Evolutionary conservation across 2,888 invertebrate species (phyloP).

Genomic region (Brassicogethes aeneus): DNA sequence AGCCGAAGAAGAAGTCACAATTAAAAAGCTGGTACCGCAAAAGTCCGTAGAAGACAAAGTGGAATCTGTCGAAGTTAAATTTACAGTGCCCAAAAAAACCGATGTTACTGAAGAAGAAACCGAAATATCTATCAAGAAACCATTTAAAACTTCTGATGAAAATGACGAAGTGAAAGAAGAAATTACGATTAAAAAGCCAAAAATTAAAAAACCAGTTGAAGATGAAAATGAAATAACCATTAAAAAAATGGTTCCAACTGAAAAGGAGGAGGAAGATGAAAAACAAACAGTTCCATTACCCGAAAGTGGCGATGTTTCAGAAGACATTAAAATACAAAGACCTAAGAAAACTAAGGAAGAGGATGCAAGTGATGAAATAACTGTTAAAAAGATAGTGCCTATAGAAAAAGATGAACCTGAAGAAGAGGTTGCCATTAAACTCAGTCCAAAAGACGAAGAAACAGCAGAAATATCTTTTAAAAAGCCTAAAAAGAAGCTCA

Average conservation of each 20-base stretch:
- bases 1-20: conserved; percentile 34
- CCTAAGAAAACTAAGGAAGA: conserved; percentile 22
- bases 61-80: conserved; percentile 36
- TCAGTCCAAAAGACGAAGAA: conserved; percentile 31
- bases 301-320: conserved; percentile 26
- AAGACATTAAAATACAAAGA: conserved; percentile 29
- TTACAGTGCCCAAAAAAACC: conserved; percentile 25
- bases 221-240: conserved; percentile 14
- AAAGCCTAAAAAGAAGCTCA: conserved; percentile 26
- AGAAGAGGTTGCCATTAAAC: conserved; percentile 44
- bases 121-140: conserved; percentile 34
- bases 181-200: conserved; percentile 20
- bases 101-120: conserved; percentile 23
- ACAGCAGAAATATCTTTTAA: conserved; percentile 20
- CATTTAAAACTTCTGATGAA: conserved; percentile 29
- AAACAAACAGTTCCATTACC: conserved; percentile 20
- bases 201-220: conserved; percentile 22
- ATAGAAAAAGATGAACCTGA: conserved; percentile 52
- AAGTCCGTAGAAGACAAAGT: conserved; percentile 19
- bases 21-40: conserved; percentile 30
- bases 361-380: conserved; percentile 25
- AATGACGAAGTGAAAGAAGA: conserved; percentile 24
- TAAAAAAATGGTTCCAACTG: conserved; percentile 9
- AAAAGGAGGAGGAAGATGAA: conserved; percentile 28
- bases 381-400: conserved; percentile 23